These are phyloP conservation scores for Vidua chalybeata DNA, from an alignment of 2,113 vertebrate species.

Conservation along the genomic window DNA sequence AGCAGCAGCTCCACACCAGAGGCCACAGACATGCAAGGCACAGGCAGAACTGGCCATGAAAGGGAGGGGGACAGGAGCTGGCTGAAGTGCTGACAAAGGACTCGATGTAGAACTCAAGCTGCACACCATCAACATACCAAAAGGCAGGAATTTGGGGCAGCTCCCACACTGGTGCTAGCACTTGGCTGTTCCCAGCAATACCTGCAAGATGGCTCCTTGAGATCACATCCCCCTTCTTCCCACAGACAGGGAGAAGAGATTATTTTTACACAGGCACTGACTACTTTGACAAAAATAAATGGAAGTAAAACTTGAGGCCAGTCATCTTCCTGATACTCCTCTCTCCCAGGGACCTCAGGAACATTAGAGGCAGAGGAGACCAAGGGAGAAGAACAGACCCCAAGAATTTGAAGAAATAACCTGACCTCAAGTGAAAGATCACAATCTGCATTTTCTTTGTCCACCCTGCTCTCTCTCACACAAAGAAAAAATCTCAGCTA, in stretches of 20 bases:
- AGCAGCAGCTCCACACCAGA: not conserved
- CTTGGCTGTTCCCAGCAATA: fast-evolving
- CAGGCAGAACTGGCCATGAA: not conserved
- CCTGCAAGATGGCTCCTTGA: not conserved
- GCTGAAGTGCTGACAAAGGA: not conserved
- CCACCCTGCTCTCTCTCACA: not conserved
- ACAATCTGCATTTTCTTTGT: not conserved
- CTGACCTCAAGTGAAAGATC: not conserved
- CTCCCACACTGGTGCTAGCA: fast-evolving
- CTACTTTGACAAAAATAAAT: conserved; percentile 6
- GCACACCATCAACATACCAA: not conserved
- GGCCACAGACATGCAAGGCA: not conserved
- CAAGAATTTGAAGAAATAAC: not conserved
- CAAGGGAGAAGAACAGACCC: not conserved
- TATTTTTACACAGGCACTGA: not conserved
- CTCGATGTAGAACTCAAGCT: not conserved
- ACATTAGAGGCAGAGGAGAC: not conserved
- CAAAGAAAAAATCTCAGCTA: not conserved
- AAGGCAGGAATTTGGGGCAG: fast-evolving
- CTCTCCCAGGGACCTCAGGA: not conserved
- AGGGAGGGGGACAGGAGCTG: not conserved
- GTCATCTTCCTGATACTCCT: not conserved
- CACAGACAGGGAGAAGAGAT: not conserved
- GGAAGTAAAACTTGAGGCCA: not conserved
- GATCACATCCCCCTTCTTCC: not conserved